Conservation (phyloP, 2,797 vertebrate genomes). For the Darevskia nairensis region DNA sequence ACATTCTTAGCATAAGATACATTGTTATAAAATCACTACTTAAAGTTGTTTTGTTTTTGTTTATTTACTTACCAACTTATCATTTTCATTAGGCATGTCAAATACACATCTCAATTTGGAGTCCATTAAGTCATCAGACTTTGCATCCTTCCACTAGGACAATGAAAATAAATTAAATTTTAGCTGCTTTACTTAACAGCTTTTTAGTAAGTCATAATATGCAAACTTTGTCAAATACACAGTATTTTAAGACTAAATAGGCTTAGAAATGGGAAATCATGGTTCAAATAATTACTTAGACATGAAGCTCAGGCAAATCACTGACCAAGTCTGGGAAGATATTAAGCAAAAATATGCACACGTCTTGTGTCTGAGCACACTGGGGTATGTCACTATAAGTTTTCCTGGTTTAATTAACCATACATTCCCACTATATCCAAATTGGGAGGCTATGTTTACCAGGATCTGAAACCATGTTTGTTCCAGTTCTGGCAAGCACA, state of each 20-base stretch:
- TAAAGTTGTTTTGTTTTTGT: slow-evolving; percentile 22
- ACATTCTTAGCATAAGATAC: background rate
- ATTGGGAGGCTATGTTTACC: background rate
- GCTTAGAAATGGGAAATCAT: background rate
- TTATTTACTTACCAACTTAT: slow-evolving; percentile 92
- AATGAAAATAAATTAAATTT: slow-evolving; percentile 34
- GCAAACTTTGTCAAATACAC: background rate
- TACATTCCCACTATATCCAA: background rate
- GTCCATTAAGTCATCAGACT: slow-evolving; percentile 99
- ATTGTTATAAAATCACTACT: background rate
- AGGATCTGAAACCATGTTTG: background rate
- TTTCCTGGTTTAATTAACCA: background rate
- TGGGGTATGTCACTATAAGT: too few species aligned
- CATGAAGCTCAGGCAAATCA: background rate
- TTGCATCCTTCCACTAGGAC: slow-evolving; percentile 97
- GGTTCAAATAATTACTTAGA: background rate
- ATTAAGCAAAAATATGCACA: background rate
- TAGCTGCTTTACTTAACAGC: background rate
- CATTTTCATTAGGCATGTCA: slow-evolving; percentile 96
- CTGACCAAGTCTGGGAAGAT: background rate
- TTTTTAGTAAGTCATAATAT: background rate
- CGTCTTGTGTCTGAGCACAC: background rate
- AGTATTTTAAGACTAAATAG: background rate
- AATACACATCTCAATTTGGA: slow-evolving; percentile 99
- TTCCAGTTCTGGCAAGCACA: background rate